These are phyloP conservation scores for Poeciliopsis paucimaculata DNA, from an alignment of 2,797 vertebrate genomes.

Conservation along the genomic window DNA sequence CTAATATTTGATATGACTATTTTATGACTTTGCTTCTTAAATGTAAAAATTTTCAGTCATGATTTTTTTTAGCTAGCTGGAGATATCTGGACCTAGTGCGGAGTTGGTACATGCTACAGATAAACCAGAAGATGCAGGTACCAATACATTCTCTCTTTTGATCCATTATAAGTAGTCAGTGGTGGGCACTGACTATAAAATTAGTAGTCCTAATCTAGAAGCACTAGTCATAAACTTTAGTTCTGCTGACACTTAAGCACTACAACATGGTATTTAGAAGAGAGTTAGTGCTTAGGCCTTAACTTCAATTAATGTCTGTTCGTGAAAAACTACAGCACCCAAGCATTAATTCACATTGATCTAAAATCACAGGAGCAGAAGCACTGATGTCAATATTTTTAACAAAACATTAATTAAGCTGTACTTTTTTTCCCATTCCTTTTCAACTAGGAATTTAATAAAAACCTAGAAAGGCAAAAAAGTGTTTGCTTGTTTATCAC, in stretches of 20 bases:
- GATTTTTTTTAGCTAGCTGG: not conserved
- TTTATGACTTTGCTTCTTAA: not conserved
- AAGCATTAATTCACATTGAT: too few relatives aligned
- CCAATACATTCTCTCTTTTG: not conserved
- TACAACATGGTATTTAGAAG: too few relatives aligned
- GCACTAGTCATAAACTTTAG: too few relatives aligned
- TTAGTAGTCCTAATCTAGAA: too few relatives aligned
- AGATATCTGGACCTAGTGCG: not conserved
- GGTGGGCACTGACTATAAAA: too few relatives aligned
- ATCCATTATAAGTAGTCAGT: not conserved
- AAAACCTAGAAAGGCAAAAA: not conserved
- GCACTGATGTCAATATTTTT: not conserved
- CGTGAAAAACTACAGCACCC: too few relatives aligned
- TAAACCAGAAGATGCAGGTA: not conserved
- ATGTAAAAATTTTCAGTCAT: not conserved
- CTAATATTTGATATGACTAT: not conserved
- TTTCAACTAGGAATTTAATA: not conserved
- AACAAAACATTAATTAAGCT: not conserved
- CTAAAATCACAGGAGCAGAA: not conserved
- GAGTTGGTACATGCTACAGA: not conserved
- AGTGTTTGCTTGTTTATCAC: constrained; percentile 3
- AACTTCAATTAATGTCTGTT: too few relatives aligned
- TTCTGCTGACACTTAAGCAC: too few relatives aligned
- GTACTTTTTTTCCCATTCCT: not conserved
- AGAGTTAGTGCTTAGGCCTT: too few relatives aligned